Evolutionary conservation across 2,888 invertebrate species (phyloP).

Genomic region (Polydrusus cervinus): DNA sequence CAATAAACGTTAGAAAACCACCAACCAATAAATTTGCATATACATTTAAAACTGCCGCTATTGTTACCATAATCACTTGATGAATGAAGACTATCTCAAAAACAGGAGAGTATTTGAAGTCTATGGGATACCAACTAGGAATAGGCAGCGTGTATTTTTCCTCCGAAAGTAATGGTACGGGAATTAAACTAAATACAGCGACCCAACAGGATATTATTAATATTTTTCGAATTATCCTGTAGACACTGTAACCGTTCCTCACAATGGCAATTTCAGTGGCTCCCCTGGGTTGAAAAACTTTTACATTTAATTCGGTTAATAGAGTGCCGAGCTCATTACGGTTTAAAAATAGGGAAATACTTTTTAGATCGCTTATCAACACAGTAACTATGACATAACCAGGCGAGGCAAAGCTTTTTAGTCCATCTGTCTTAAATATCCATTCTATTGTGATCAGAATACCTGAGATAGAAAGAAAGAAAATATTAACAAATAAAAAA

Average conservation of each 20-base stretch:
- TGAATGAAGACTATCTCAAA: conserved; percentile 53
- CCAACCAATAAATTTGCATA: conserved; percentile 51
- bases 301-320: neutral
- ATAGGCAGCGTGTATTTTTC: too few relatives aligned
- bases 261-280: neutral
- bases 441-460: neutral
- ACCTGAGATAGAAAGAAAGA: neutral
- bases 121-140: conserved; percentile 55
- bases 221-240: too few relatives aligned
- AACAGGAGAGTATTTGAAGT: conserved; percentile 30
- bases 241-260: too few relatives aligned
- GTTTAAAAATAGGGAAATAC: neutral
- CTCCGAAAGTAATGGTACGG: too few relatives aligned
- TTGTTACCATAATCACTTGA: conserved; percentile 47
- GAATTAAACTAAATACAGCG: too few relatives aligned
- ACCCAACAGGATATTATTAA: too few relatives aligned
- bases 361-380: neutral
- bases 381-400: neutral
- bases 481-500: neutral
- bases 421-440: neutral
- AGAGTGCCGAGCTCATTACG: neutral
- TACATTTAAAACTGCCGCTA: conserved; percentile 42
- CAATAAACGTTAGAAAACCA: conserved; percentile 53
- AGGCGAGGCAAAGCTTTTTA: neutral
- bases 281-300: conserved; percentile 2